Base-by-base conservation (phyloP, 1,140 invertebrate genomes). In the Stegodyphus dumicola region DNA sequence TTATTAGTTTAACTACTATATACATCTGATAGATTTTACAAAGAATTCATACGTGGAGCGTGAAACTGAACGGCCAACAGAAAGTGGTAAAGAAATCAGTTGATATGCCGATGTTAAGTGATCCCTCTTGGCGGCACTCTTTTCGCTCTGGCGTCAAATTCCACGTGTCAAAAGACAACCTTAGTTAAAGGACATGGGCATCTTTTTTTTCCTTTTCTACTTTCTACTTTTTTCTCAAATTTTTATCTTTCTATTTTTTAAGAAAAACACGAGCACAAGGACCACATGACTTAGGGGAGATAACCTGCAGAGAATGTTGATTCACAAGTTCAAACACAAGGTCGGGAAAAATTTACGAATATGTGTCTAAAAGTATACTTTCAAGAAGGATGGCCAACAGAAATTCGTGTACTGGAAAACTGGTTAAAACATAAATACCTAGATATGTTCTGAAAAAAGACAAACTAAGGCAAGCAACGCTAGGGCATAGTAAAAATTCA, bases 311-410 rank as follows among this genome's bases (percentile, higher is more conserved):
- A 33, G 73, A 17, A 66, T 75, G 49, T 71, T 85, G 81, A 76
- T 76, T 85, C 81, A 85, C 81, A 74, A 85, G 74, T 73, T 69
- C 74, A 33, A 51, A 17, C 51, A 60, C 60, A 70, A 85, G 81
- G 81, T 85, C 81, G 7, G 51, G 73, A 76, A 69, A 77, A 76
- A 85, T 85, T 85, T 85, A 76, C 81, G 74, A 69, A 85, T 85
- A 85, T 85, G 48, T 79, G 71, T 69, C 81, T 69, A 33, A 33
- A 33, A 33, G 3, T 3, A 33, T 33, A 33, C 33, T 33, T 33
- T 33, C 33, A 33, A 33, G 33, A 33, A 33, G 33, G 33, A 33
- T 33, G 1, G 33, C 33, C 1, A 33, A 33, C 33, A 33, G 33
- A 33, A 33, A 33, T 33, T 3, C 33, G 33, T 33, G 33, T 33